These are phyloP conservation scores for Eleginops maclovinus DNA, from an alignment of 2,113 vertebrate genomes.

Conservation along the genomic window DNA sequence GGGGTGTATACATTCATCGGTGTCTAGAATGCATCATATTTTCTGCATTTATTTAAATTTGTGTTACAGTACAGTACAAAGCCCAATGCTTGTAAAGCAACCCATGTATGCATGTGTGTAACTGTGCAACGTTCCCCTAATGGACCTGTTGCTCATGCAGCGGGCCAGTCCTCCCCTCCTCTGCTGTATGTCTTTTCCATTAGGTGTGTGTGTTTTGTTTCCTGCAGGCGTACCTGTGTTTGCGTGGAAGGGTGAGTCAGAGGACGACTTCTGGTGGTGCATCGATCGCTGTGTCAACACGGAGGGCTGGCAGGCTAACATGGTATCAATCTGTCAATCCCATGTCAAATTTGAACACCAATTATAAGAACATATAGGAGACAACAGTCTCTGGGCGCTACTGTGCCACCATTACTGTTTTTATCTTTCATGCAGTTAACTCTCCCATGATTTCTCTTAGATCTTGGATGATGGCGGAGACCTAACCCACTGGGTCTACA, in stretches of 20 bases:
- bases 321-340: constrained; percentile 83
- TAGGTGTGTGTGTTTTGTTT: constrained; percentile 50
- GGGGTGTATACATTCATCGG: background rate
- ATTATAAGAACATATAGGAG: background rate
- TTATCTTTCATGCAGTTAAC: background rate
- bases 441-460: constrained; percentile 70
- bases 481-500: constrained; percentile 99
- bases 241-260: constrained; percentile 98
- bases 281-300: constrained; percentile 96
- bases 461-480: constrained; percentile 98
- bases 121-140: constrained; percentile 10
- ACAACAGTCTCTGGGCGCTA: background rate
- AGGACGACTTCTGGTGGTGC: constrained; percentile 99
- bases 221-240: constrained; percentile 94
- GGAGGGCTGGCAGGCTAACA: constrained; percentile 97
- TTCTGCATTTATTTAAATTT: background rate
- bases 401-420: background rate
- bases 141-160: constrained; percentile 20
- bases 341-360: background rate
- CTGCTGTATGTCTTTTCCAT: background rate
- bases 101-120: constrained; percentile 16
- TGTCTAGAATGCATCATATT: background rate
- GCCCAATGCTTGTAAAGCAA: background rate
- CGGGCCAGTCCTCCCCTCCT: background rate
- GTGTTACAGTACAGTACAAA: background rate